Evolutionary conservation across 2,797 vertebrate species (phyloP).

Genomic region (Tapera naevia): DNA sequence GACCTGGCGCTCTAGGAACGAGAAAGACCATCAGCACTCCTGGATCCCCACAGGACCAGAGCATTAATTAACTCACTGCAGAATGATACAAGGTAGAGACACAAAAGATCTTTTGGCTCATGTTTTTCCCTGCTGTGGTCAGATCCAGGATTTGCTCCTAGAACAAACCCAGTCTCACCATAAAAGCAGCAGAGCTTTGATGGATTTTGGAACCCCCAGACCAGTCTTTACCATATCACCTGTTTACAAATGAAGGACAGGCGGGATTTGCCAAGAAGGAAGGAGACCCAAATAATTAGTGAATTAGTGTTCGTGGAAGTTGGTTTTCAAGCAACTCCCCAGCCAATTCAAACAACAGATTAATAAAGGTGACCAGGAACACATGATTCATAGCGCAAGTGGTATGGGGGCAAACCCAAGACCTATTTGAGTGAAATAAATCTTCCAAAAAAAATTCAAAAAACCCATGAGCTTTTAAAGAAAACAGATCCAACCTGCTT

Average conservation of each 20-base stretch:
- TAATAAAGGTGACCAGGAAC: not conserved
- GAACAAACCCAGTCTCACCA: not conserved
- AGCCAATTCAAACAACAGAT: not conserved
- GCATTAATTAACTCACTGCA: not conserved
- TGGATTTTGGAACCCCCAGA: not conserved
- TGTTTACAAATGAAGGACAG: not conserved
- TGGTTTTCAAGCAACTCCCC: not conserved
- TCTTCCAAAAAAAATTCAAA: accelerated
- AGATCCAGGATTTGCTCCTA: not conserved
- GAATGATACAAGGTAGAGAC: not conserved
- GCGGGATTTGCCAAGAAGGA: not conserved
- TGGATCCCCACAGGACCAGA: not conserved
- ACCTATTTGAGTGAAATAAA: not conserved
- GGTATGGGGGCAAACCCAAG: not conserved
- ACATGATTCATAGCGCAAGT: not conserved
- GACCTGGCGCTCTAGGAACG: conserved; percentile 90
- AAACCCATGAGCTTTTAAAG: not conserved
- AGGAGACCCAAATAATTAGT: not conserved
- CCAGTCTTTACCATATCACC: not conserved
- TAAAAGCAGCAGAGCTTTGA: not conserved
- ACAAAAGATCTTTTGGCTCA: not conserved
- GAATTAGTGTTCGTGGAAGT: not conserved
- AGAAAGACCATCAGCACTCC: not conserved
- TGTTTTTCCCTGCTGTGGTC: not conserved
- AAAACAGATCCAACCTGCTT: not conserved